Base-by-base conservation (phyloP, 2,888 invertebrate species). In the Sisyra nigra region DNA sequence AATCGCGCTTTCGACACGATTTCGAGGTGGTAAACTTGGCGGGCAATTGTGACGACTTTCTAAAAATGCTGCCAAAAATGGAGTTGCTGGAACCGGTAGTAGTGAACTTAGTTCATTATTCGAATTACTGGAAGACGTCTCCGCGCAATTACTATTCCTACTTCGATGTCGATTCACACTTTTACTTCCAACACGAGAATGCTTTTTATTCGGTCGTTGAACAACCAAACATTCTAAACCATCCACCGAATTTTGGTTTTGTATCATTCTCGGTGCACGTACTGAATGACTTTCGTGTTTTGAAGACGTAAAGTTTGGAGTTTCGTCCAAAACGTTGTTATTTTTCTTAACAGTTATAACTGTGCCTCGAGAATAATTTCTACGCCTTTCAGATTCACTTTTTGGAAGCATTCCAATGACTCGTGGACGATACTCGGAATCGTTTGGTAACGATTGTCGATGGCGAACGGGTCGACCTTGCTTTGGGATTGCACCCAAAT, bases 401-500 rank as follows among this genome's bases (percentile, higher is more conserved):
- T 57, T 62, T 15, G 56, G 55, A 14, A 57, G 51, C 48, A 48
- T 48, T 40, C 40, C 19, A 38, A 49, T 44, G 17, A 47, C 39
- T 7, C 48, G 46, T 35, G 49, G 49, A 57, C 66, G 42, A 52
- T 61, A 58, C 57, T 69, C 69, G 56, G 60, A 61, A 18, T 43
- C 43, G 24, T 44, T 45, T 19, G 44, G 32, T 18, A 41, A 34
- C 10, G 42, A 45, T 15, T 47, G 48, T 41, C 41, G 44, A 17
- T 39, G 46, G 18, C 39, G 33, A 2, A 32, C 11, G 4, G 47
- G 51, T 48, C 39, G 47, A 6, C 46, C 63, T 61, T 76, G 77
- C 60, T 83, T 80, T 45, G 78, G 80, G 59, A 77, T 78, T 48
- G 78, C 80, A 46, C 80, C 80, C 53, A 79, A 69, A 58, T 76